A percentile compares a stretch with the other conserved stretches of the same genome.
Evolutionary conservation across 2,797 vertebrate genomes (phyloP).

Genomic region (Bradypodion ventrale): DNA sequence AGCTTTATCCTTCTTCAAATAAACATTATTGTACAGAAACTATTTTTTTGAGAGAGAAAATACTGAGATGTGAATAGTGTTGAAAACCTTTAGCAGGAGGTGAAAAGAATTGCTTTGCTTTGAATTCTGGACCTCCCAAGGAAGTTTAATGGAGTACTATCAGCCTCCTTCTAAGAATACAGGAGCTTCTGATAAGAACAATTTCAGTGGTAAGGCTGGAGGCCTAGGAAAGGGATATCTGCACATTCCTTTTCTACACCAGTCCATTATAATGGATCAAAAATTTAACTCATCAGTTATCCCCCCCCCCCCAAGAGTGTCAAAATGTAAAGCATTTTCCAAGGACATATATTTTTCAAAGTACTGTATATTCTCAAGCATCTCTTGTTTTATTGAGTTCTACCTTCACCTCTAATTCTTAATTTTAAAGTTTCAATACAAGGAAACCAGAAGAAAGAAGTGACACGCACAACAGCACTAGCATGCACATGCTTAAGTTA

Average conservation of each 20-base stretch:
- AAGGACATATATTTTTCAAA: neutral
- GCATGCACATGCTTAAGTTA: neutral
- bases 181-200: slow-evolving; percentile 56
- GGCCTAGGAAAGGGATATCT: slow-evolving; percentile 51
- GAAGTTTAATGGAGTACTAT: slow-evolving; percentile 46
- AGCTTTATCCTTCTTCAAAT: slow-evolving; percentile 45
- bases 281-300: neutral
- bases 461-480: too few species aligned
- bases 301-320: neutral
- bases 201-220: slow-evolving; percentile 18
- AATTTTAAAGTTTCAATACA: neutral
- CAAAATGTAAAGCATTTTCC: neutral
- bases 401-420: neutral
- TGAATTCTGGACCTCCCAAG: slow-evolving; percentile 54
- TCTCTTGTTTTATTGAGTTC: neutral
- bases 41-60: slow-evolving; percentile 25
- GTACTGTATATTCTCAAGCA: neutral
- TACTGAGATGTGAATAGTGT: slow-evolving; percentile 48
- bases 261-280: slow-evolving; percentile 38
- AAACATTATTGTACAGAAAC: slow-evolving; percentile 42
- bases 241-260: slow-evolving; percentile 41
- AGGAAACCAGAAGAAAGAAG: neutral
- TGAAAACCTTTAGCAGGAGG: slow-evolving; percentile 46
- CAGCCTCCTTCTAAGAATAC: slow-evolving; percentile 60
- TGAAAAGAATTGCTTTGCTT: slow-evolving; percentile 48